These are phyloP conservation scores for Merluccius polli DNA, from an alignment of 2,797 vertebrate species.

Conservation along the genomic window DNA sequence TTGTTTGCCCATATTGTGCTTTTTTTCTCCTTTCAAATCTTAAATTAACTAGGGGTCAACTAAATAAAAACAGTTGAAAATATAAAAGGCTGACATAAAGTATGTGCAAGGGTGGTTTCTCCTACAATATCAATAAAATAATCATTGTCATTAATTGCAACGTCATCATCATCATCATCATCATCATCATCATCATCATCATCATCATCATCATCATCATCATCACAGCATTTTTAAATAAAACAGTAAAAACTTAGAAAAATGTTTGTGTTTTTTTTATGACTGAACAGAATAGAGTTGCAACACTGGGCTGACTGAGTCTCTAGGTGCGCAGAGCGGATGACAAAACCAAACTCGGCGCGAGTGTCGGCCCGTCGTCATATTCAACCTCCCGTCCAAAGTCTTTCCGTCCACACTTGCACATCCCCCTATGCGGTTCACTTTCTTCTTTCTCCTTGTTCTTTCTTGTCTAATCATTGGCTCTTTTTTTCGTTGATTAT, in stretches of 20 bases:
- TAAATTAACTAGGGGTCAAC: constrained; percentile 72
- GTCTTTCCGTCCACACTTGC: constrained; percentile 4
- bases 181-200: constrained; percentile 65
- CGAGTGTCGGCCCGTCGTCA: constrained; percentile 45
- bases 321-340: constrained; percentile 86
- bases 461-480: neutral
- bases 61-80: constrained; percentile 83
- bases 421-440: constrained; percentile 9
- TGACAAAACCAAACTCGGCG: constrained; percentile 71
- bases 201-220: constrained; percentile 26
- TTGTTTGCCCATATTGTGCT: constrained; percentile 63
- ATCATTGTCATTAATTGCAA: constrained; percentile 68
- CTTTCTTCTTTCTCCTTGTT: constrained; percentile 23
- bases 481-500: neutral
- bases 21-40: constrained; percentile 49
- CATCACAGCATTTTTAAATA: constrained; percentile 73
- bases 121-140: constrained; percentile 81
- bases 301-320: constrained; percentile 83
- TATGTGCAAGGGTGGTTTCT: constrained; percentile 77
- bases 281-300: constrained; percentile 78
- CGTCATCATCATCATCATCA: constrained; percentile 28
- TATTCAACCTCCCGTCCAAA: constrained; percentile 9
- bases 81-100: constrained; percentile 84
- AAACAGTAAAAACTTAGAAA: constrained; percentile 87
- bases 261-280: constrained; percentile 74